A percentile compares a stretch with the other conserved stretches of the same genome.
phyloP scores from a whole-genome alignment of 2,888 invertebrate genomes.

The Matsumyia berberina region DNA sequence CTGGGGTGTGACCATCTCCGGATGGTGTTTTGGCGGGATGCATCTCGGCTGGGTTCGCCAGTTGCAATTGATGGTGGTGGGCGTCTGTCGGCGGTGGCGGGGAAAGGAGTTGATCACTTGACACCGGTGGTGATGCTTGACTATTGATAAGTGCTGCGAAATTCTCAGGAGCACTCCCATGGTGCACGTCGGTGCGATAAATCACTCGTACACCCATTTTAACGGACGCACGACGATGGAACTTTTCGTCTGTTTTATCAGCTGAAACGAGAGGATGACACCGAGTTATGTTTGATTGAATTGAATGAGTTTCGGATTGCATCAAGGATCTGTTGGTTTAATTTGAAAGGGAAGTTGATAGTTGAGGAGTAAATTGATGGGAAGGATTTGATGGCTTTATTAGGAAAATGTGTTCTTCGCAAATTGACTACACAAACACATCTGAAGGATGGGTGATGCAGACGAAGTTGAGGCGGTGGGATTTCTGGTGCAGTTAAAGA shows the following conservation, averaged over 20 bases:
- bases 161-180: conserved; percentile 80
- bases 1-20: conserved; percentile 11
- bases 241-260: conserved; percentile 92
- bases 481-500: no score
- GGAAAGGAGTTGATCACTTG: conserved; percentile 70
- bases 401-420: no score
- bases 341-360: not conserved
- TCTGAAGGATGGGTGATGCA: no score
- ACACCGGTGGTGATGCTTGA: conserved; percentile 79
- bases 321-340: no score
- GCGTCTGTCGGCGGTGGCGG: conserved; percentile 34
- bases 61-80: conserved; percentile 44
- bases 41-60: conserved; percentile 33
- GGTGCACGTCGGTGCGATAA: conserved; percentile 85
- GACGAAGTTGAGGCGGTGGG: no score
- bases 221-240: conserved; percentile 91
- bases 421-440: no score
- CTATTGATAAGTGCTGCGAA: conserved; percentile 80
- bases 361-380: not conserved
- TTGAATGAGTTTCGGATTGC: not conserved
- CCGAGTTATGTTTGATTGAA: not conserved
- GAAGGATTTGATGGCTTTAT: not conserved
- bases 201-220: conserved; percentile 94
- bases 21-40: conserved; percentile 34
- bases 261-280: conserved; percentile 85